These are phyloP conservation scores for Bos javanicus DNA, from an alignment of 2,113 vertebrate genomes.

Conservation along the genomic window DNA sequence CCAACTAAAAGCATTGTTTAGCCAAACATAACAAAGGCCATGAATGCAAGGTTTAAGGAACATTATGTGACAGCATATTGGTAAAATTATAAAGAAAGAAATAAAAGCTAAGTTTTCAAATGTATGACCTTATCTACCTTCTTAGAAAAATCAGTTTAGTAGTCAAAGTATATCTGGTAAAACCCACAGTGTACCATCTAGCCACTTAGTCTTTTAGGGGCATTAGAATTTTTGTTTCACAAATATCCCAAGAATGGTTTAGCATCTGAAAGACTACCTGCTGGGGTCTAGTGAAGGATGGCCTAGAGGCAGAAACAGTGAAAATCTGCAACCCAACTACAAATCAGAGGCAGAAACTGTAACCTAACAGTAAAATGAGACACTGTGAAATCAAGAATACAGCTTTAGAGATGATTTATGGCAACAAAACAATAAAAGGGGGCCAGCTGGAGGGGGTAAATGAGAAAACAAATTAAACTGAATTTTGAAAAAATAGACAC, in stretches of 20 bases:
- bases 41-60: not conserved
- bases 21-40: not conserved
- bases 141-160: not conserved
- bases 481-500: not conserved
- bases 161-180: not conserved
- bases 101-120: not conserved
- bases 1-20: not conserved
- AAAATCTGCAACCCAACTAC: not conserved
- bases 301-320: not conserved
- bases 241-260: not conserved
- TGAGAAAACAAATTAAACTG: not conserved
- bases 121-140: not conserved
- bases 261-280: not conserved
- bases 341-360: not conserved
- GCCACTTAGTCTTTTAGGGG: not conserved
- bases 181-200: not conserved
- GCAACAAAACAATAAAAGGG: not conserved
- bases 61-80: not conserved
- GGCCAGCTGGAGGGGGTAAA: not conserved
- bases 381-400: not conserved
- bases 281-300: not conserved
- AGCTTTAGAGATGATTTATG: not conserved
- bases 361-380: not conserved
- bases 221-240: not conserved
- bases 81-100: conserved; percentile 21